Evolutionary conservation across 1,140 invertebrate species (phyloP).

Genomic region (Arion vulgaris): DNA sequence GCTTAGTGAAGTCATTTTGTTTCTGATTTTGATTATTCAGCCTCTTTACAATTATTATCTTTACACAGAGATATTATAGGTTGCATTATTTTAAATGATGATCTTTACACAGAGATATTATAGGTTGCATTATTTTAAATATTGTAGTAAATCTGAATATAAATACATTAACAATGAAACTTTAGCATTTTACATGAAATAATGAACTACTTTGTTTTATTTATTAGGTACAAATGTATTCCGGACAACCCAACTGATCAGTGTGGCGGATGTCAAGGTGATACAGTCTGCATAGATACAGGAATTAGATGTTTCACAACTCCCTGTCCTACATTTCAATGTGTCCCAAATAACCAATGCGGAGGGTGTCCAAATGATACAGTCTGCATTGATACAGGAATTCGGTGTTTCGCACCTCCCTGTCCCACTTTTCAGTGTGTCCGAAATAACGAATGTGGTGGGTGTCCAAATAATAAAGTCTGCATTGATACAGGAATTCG

Average conservation of each 20-base stretch:
- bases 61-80: too few relatives aligned
- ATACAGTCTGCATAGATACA: not conserved
- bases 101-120: too few relatives aligned
- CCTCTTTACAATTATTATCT: too few relatives aligned
- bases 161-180: too few relatives aligned
- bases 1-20: too few relatives aligned
- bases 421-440: not conserved
- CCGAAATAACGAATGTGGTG: not conserved
- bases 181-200: too few relatives aligned
- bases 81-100: too few relatives aligned
- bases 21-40: too few relatives aligned
- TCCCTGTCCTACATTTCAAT: not conserved
- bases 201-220: too few relatives aligned
- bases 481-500: not conserved
- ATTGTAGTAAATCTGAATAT: too few relatives aligned
- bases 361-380: not conserved
- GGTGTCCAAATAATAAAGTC: not conserved
- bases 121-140: too few relatives aligned
- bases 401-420: not conserved
- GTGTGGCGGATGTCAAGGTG: constrained; percentile 1
- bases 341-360: not conserved
- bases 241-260: not conserved
- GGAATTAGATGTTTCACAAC: not conserved
- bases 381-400: not conserved
- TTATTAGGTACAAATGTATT: too few relatives aligned